Base-by-base conservation (phyloP, 2,888 invertebrate species). In the Agrotis segetum region DNA sequence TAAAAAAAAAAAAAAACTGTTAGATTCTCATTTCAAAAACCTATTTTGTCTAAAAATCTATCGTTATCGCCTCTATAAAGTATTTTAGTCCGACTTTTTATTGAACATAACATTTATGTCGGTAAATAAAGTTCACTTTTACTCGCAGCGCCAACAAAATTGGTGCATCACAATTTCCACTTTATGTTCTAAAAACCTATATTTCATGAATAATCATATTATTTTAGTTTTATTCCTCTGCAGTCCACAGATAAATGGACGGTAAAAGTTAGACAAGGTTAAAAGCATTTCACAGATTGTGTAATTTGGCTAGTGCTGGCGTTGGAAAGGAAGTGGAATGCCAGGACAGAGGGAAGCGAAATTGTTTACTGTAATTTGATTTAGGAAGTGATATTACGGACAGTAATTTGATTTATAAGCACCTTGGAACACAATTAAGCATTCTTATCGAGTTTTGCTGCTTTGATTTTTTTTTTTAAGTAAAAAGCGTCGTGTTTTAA, bases 331-430 rank as follows among this genome's bases (percentile, higher is more conserved):
- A 40, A 58, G 13, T 44, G 21, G 21, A 55, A 24, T 50, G 56
- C 40, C 60, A 56, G 67, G 55, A 34, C 56, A 24, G 47, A 34
- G 24, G 40, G 13, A 64, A 62, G 47, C 44, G 16, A 59, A 64
- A 67, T 76, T 74, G 52, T 61, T 58, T 60, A 62, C 59, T 77
- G 74, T 82, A 85, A 84, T 77, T 82, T 75, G 79, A 85, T 88
- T 88, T 77, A 83, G 40, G 40, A 40, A 40, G 40, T 40, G 40
- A 40, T 40, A 40, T 40, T 40, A 40, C 40, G 40, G 40, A 62
- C 59, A 77, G 74, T 82, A 85, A 84, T 77, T 82, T 75, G 77
- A 85, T 88, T 88, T 77, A 83, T 62, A 62, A 47, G 40, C 61
- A 53, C 50, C 34, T 58, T 46, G 62, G 59, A 71, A 67, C 58